These are phyloP conservation scores for Halocynthia roretzi DNA, from an alignment of 23 tunicate genomes.

Conservation along the genomic window DNA sequence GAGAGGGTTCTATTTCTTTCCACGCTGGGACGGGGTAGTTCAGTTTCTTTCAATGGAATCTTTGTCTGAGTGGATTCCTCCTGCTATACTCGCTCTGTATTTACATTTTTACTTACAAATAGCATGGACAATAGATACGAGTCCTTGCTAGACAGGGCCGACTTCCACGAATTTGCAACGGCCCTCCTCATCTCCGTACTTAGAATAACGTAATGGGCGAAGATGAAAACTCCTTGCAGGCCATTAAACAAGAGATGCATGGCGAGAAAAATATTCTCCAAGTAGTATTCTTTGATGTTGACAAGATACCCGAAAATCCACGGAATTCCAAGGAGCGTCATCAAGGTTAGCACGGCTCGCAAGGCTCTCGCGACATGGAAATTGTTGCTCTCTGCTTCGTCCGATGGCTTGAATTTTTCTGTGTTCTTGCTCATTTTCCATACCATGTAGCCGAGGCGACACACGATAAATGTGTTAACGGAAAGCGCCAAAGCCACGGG, in stretches of 20 bases:
- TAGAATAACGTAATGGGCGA: slow-evolving; percentile 12
- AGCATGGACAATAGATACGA: no score
- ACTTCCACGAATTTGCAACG: not conserved
- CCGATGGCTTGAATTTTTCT: slow-evolving; percentile 13
- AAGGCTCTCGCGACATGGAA: slow-evolving; percentile 13
- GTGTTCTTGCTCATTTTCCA: slow-evolving; percentile 6
- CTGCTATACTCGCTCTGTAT: no score
- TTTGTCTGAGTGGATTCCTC: no score
- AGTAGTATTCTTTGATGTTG: not conserved
- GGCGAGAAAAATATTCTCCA: not conserved
- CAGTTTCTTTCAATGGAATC: no score
- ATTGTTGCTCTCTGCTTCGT: slow-evolving; percentile 6
- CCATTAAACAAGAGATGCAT: slow-evolving; percentile 12
- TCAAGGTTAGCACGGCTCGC: slow-evolving; percentile 10
- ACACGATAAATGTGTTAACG: not conserved
- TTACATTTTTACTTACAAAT: no score
- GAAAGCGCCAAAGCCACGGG: slow-evolving; percentile 6
- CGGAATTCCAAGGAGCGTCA: slow-evolving; percentile 18
- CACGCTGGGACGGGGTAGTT: no score
- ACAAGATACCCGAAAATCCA: slow-evolving; percentile 14
- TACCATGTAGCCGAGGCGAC: slow-evolving; percentile 8
- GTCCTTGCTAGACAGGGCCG: not conserved
- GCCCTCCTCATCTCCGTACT: slow-evolving; percentile 11
- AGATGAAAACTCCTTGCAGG: slow-evolving; percentile 8
- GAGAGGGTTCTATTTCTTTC: no score